These are phyloP conservation scores for Anas acuta DNA, from an alignment of 2,797 vertebrate genomes.

Conservation along the genomic window DNA sequence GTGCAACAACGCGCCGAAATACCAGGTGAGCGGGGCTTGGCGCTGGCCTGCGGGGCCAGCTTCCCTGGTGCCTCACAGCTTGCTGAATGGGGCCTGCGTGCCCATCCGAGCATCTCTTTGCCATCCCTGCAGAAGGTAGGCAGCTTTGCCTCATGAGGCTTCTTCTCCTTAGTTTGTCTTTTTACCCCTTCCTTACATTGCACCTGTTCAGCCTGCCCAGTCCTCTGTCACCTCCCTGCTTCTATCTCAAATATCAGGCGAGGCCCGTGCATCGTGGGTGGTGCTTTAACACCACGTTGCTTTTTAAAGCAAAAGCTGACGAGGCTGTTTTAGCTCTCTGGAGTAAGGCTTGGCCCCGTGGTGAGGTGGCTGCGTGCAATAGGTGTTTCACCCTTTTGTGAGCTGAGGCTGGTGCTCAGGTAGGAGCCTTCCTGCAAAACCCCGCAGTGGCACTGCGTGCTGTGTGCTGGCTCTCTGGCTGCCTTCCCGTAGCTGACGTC, in stretches of 20 bases:
- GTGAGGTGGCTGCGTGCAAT: background rate
- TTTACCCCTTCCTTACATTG: background rate
- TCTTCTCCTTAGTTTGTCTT: background rate
- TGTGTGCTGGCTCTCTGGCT: background rate
- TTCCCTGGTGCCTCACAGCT: background rate
- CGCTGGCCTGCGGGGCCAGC: background rate
- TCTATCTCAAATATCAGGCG: background rate
- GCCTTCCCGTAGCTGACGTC: background rate
- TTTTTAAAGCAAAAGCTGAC: background rate
- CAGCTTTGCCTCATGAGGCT: rapidly evolving
- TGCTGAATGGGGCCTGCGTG: background rate
- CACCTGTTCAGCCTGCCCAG: background rate
- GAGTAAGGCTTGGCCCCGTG: background rate
- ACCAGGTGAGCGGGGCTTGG: constrained; percentile 85
- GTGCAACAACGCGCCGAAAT: constrained; percentile 98
- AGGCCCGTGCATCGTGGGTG: rapidly evolving
- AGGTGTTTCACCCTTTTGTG: background rate
- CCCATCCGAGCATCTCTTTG: background rate
- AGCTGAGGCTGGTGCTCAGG: background rate
- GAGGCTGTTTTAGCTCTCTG: background rate
- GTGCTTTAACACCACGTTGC: background rate
- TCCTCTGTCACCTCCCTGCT: background rate
- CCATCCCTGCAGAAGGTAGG: background rate
- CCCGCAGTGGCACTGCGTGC: background rate
- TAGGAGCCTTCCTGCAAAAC: background rate